Base-by-base conservation (phyloP, 2,113 vertebrate species). In the Sciurus niger region DNA sequence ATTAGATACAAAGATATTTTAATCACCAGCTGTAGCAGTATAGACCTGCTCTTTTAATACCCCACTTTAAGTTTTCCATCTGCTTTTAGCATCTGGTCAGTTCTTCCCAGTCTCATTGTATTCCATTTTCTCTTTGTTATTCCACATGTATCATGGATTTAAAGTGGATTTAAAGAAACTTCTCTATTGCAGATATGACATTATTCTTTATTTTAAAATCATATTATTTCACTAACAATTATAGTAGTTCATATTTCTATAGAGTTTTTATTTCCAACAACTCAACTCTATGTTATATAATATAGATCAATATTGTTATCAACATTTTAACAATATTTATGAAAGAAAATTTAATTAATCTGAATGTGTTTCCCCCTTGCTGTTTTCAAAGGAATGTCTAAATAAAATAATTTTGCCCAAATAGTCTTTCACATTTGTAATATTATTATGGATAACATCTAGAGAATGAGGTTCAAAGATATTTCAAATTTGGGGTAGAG, bases 1-100 rank as follows among this genome's bases (percentile, higher is more conserved):
- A 96, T 97, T 98, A 98, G 46, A 95, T 96, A 79, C 34, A 83
- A 91, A 98, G 90, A 24, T 13, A 63, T 95, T 96, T 98, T 95
- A 86, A 97, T 97, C 34, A 94, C 55, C 89, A 97, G 46, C 67
- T 98, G 82, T 43, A 92, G 46, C 86, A 93, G 30, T 85, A 89
- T 93, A 93, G 84, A 58, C 51, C 77, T 82, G 43, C 46, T 91
- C 93, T 97, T 97, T 96, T 82, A 97, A 63, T 91, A 73, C n/a
- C 68, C 53, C 77, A 34, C 51, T 96, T 51, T 73, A 93, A 95
- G 97, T 96, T 93, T 97, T 91, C 96, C 94, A 88, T 98, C 97
- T 97, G 93, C 18, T 86, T 97, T 97, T 11, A 87, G 46, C 94
- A 96, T 65, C 94, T 97, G 94, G 95, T 96, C 67, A 67, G 95